Conservation (phyloP, 2,113 vertebrate genomes). For the Clarias gariepinus region DNA sequence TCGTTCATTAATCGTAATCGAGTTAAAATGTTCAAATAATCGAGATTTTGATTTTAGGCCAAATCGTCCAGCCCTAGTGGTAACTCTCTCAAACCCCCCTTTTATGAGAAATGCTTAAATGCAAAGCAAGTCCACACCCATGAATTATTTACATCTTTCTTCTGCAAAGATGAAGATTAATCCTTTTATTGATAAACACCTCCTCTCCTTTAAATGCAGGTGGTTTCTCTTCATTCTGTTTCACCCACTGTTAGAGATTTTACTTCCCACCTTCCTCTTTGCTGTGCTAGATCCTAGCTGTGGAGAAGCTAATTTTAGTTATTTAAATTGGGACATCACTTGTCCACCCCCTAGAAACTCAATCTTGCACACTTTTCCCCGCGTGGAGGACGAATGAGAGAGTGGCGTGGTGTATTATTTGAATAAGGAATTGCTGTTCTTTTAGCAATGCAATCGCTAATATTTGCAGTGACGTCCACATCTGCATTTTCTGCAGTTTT, state of each 20-base stretch:
- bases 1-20: too few species aligned
- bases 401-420: background rate
- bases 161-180: background rate
- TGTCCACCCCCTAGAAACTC: slow-evolving; percentile 43
- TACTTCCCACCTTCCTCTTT: slow-evolving; percentile 17
- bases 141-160: background rate
- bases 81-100: background rate
- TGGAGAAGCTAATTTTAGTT: slow-evolving; percentile 63
- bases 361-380: slow-evolving; percentile 11
- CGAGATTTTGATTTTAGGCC: too few species aligned
- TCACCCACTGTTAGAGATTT: background rate
- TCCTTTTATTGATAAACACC: background rate
- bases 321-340: slow-evolving; percentile 60
- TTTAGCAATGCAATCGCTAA: slow-evolving; percentile 18
- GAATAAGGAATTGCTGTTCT: background rate
- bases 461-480: slow-evolving; percentile 12
- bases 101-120: background rate
- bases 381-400: background rate
- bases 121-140: background rate
- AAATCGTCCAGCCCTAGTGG: too few species aligned
- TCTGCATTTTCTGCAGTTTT: slow-evolving; percentile 20
- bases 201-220: background rate
- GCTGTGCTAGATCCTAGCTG: slow-evolving; percentile 32
- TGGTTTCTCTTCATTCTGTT: slow-evolving; percentile 8
- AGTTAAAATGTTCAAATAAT: too few species aligned